These are phyloP conservation scores for Drosophila picticornis DNA, from an alignment of 2,888 invertebrate species.

Conservation along the genomic window DNA sequence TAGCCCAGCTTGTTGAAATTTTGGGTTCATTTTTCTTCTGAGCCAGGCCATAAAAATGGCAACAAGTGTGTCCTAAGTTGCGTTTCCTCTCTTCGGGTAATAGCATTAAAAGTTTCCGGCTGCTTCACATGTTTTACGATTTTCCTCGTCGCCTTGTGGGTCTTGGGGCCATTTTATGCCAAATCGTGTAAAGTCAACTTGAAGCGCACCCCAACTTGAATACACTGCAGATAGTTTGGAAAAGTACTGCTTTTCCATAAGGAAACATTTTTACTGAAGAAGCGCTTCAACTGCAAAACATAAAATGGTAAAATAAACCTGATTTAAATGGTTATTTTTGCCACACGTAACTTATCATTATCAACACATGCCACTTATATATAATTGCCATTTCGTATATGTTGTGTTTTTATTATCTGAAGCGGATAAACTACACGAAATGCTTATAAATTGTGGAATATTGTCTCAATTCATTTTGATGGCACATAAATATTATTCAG, in stretches of 20 bases:
- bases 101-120: constrained; percentile 58
- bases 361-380: background rate
- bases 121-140: constrained; percentile 54
- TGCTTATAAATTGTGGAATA: background rate
- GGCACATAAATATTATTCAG: background rate
- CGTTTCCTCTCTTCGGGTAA: constrained; percentile 34
- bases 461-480: background rate
- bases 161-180: constrained; percentile 32
- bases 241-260: background rate
- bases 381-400: background rate
- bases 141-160: constrained; percentile 11
- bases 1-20: constrained; percentile 19
- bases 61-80: constrained; percentile 55
- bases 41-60: constrained; percentile 49
- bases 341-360: background rate
- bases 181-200: constrained; percentile 4
- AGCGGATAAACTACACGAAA: background rate
- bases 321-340: background rate
- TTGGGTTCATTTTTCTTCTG: constrained; percentile 9
- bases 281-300: background rate
- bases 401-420: too few species aligned
- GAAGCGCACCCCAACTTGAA: background rate
- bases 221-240: constrained; percentile 15
- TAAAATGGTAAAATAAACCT: background rate
- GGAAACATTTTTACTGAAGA: background rate